Percentiles rank a stretch among this genome's conserved stretches.
Evolutionary conservation across 1,140 invertebrate genomes (phyloP).

Genomic region (Danaus melanippus): DNA sequence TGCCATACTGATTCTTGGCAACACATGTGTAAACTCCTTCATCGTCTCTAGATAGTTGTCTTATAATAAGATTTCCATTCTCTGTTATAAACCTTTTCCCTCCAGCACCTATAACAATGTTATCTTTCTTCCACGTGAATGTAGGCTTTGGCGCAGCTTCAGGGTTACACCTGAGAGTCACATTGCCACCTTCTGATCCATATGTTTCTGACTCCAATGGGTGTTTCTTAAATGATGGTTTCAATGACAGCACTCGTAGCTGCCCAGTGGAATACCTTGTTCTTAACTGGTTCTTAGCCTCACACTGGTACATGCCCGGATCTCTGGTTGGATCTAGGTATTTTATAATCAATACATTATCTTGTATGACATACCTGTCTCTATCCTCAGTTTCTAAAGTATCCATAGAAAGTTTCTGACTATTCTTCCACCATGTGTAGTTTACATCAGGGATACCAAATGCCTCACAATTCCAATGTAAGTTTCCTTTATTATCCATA

Average conservation of each 20-base stretch:
- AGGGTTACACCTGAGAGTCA: constrained; percentile 92
- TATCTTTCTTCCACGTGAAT: constrained; percentile 94
- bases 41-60: constrained; percentile 88
- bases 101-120: constrained; percentile 83
- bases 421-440: constrained; percentile 94
- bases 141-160: constrained; percentile 93
- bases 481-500: constrained; percentile 85
- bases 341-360: constrained; percentile 90
- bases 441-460: constrained; percentile 95
- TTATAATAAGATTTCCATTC: constrained; percentile 89
- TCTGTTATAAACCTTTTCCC: constrained; percentile 85
- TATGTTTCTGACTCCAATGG: constrained; percentile 91
- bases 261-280: constrained; percentile 91
- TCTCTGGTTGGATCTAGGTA: constrained; percentile 84
- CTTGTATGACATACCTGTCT: constrained; percentile 84
- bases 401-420: constrained; percentile 78
- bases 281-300: constrained; percentile 91
- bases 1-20: constrained; percentile 88
- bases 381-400: constrained; percentile 78
- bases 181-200: constrained; percentile 91
- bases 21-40: constrained; percentile 91
- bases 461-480: constrained; percentile 96
- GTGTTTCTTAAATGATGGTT: constrained; percentile 91
- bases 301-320: constrained; percentile 97
- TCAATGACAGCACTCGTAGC: constrained; percentile 87